Evolutionary conservation across 2,888 invertebrate genomes (phyloP).

Genomic region (Thymelicus sylvestris): DNA sequence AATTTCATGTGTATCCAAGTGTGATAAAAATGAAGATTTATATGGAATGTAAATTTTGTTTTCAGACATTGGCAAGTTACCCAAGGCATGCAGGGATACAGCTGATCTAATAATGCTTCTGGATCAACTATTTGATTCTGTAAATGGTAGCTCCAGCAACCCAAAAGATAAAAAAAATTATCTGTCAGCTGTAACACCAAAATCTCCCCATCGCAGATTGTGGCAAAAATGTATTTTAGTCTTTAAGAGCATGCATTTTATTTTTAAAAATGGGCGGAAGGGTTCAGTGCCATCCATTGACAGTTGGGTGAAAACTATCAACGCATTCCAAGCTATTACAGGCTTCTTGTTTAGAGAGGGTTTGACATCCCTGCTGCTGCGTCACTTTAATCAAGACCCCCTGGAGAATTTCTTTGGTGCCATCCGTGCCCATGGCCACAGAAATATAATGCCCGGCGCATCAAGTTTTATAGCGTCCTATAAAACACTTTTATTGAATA

Average conservation of each 20-base stretch:
- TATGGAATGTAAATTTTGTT: too few species aligned
- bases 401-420: conserved; percentile 42
- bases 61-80: too few species aligned
- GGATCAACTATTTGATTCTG: too few species aligned
- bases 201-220: neutral
- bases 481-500: conserved; percentile 39
- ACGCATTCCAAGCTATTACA: neutral
- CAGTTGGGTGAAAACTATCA: neutral
- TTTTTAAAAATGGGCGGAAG: neutral
- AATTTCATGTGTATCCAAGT: too few species aligned
- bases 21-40: too few species aligned
- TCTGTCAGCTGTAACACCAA: neutral
- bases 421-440: conserved; percentile 39
- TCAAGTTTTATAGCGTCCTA: conserved; percentile 33
- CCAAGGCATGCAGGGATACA: too few species aligned
- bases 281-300: neutral
- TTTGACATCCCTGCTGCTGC: conserved; percentile 33
- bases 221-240: neutral
- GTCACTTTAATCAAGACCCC: conserved; percentile 40
- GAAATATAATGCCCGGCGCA: conserved; percentile 40
- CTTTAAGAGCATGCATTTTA: neutral
- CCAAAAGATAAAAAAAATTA: neutral
- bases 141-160: too few species aligned
- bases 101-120: too few species aligned
- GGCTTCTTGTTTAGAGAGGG: neutral